Conservation (phyloP, 2,113 vertebrate genomes). For the Peromyscus californicus region DNA sequence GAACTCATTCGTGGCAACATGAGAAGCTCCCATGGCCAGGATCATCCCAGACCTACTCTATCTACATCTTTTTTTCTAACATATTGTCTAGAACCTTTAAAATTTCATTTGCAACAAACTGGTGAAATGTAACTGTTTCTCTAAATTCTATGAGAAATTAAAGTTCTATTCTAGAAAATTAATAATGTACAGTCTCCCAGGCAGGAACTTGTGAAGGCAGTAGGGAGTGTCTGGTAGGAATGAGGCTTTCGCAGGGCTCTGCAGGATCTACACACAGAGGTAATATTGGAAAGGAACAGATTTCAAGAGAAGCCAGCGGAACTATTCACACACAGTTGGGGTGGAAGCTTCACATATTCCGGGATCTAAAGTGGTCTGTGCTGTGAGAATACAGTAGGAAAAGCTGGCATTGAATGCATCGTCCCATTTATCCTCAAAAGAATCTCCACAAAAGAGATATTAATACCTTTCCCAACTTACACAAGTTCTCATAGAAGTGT, state of each 20-base stretch:
- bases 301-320: accelerated
- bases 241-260: background rate
- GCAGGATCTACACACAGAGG: too few relatives aligned
- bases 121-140: background rate
- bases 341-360: too few relatives aligned
- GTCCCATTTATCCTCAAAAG: background rate
- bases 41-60: background rate
- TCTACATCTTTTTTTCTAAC: background rate
- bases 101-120: background rate
- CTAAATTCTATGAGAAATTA: background rate
- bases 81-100: background rate
- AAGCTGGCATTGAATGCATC: accelerated
- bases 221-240: too few relatives aligned
- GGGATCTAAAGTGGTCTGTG: background rate
- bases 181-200: background rate
- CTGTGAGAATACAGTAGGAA: background rate
- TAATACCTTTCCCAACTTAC: background rate
- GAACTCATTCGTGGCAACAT: too few relatives aligned
- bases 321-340: accelerated
- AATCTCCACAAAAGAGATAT: background rate
- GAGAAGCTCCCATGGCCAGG: background rate
- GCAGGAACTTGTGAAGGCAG: background rate
- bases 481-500: background rate
- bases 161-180: too few relatives aligned
- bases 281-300: background rate